Evolutionary conservation across 1,140 invertebrate genomes (phyloP).

Genomic region (Parapsyche elsis): DNA sequence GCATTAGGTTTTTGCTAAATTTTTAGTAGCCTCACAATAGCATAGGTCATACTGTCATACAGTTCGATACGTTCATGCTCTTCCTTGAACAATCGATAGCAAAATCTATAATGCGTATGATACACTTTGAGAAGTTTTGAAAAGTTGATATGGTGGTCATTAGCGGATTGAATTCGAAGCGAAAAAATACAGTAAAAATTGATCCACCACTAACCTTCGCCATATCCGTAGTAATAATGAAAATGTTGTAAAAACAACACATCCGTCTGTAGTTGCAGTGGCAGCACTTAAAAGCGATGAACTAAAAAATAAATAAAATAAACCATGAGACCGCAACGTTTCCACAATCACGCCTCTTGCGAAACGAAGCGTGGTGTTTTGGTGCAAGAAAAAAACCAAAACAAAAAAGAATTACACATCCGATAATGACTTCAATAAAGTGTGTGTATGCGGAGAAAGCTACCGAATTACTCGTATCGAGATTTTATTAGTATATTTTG

Average conservation of each 20-base stretch:
- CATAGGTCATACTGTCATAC: too few species aligned
- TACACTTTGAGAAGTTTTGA: too few species aligned
- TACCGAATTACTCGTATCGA: slow-evolving; percentile 10
- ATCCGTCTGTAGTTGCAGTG: slow-evolving; percentile 18
- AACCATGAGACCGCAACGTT: background rate
- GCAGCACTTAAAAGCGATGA: background rate
- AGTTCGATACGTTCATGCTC: too few species aligned
- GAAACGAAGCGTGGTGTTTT: background rate
- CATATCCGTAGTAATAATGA: background rate
- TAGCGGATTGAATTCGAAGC: too few species aligned
- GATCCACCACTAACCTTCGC: background rate
- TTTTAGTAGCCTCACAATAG: too few species aligned
- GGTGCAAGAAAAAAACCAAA: background rate
- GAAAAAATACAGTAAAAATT: background rate
- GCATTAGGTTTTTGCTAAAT: too few species aligned
- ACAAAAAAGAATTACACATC: slow-evolving; percentile 17
- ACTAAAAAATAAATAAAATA: background rate
- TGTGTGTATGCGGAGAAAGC: slow-evolving; percentile 10
- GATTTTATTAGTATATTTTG: background rate
- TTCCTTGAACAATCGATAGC: too few species aligned
- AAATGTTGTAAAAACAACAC: slow-evolving; percentile 18
- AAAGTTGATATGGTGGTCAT: too few species aligned
- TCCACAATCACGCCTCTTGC: slow-evolving; percentile 15
- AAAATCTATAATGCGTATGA: too few species aligned
- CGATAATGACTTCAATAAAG: slow-evolving; percentile 22